Percentiles rank a stretch among this genome's conserved stretches.
phyloP scores from a whole-genome alignment of 2,888 invertebrate genomes.

The Pachydiplax longipennis region DNA sequence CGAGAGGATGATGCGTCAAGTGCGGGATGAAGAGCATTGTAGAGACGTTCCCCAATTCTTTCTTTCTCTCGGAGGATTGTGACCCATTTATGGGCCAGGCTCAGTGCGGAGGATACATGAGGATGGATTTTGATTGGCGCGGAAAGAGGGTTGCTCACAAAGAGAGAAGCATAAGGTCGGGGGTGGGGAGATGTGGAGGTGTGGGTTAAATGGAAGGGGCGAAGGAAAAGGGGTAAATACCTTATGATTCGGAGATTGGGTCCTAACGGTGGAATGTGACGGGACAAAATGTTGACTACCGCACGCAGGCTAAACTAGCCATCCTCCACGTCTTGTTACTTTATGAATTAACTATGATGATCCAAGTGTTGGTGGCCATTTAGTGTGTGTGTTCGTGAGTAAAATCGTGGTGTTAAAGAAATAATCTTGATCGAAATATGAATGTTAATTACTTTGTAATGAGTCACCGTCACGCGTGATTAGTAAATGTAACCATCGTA shows the following conservation, averaged over 20 bases:
- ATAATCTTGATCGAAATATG: too few species aligned
- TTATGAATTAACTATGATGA: too few species aligned
- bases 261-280: neutral
- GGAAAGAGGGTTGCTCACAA: neutral
- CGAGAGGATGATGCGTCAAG: neutral
- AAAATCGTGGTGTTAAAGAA: too few species aligned
- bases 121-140: neutral
- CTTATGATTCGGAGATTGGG: neutral
- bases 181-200: neutral
- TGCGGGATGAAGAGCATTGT: neutral
- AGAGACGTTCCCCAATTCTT: neutral
- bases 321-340: neutral
- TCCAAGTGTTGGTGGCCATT: too few species aligned
- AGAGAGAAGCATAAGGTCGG: neutral
- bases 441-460: too few species aligned
- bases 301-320: neutral
- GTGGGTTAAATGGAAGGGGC: neutral
- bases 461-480: too few species aligned
- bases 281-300: neutral
- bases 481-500: too few species aligned
- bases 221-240: too few species aligned
- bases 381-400: too few species aligned
- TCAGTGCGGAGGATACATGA: neutral
- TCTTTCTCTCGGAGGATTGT: neutral
- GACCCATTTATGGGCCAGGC: neutral